phyloP scores from a whole-genome alignment of 1,140 invertebrate species.

The Goniozus legneri region DNA sequence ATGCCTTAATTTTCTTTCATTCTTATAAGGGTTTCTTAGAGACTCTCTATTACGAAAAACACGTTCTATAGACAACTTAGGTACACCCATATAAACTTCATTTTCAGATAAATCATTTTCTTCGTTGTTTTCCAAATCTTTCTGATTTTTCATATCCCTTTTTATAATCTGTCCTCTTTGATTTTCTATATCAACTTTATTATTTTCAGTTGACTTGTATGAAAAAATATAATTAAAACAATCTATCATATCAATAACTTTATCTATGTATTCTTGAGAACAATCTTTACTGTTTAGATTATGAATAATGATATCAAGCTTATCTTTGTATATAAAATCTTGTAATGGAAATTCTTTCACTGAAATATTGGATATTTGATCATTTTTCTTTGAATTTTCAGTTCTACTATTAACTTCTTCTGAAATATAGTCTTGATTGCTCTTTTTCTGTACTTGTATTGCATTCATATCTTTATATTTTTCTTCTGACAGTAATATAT shows the following conservation, averaged over 20 bases:
- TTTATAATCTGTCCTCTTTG: neutral
- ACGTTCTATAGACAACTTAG: constrained; percentile 16
- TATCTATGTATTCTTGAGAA: constrained; percentile 28
- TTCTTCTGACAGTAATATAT: constrained; percentile 1
- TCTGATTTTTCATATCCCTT: constrained; percentile 11
- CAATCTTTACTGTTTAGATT: constrained; percentile 31
- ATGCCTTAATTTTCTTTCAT: neutral
- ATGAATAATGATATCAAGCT: constrained; percentile 26
- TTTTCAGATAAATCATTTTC: constrained; percentile 13
- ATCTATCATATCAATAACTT: constrained; percentile 31
- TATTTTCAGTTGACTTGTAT: constrained; percentile 6
- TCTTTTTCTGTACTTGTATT: neutral
- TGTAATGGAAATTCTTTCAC: neutral
- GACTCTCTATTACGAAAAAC: constrained; percentile 10
- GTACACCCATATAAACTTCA: constrained; percentile 25
- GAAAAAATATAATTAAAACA: constrained; percentile 29
- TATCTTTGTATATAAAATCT: constrained; percentile 22
- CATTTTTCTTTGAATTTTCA: neutral
- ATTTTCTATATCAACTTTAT: neutral
- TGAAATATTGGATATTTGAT: neutral
- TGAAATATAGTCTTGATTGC: neutral
- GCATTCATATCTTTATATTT: neutral
- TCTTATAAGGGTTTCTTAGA: neutral
- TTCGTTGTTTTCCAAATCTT: constrained; percentile 3
- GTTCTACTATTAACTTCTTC: neutral